These are phyloP conservation scores for Numenius arquata DNA, from an alignment of 2,113 vertebrate genomes.

Conservation along the genomic window DNA sequence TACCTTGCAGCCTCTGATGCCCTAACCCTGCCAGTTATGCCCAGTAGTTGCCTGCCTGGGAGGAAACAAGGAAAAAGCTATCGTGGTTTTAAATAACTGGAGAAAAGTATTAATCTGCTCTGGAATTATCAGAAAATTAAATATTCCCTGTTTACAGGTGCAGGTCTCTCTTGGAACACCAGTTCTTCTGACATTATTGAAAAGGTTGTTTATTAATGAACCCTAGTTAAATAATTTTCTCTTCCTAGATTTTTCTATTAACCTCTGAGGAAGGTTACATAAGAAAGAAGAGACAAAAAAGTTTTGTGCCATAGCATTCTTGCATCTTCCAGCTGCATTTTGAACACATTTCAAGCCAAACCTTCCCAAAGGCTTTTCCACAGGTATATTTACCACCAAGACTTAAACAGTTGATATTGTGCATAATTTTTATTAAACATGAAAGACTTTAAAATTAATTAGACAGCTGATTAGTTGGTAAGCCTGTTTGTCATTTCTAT, in stretches of 20 bases:
- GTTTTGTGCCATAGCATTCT: background rate
- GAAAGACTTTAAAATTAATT: conserved; percentile 53
- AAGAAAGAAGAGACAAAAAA: background rate
- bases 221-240: background rate
- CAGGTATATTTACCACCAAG: background rate
- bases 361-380: background rate
- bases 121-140: background rate
- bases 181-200: background rate
- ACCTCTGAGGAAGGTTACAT: background rate
- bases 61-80: background rate
- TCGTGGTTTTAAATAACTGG: background rate
- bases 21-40: background rate
- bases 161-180: background rate
- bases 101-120: background rate
- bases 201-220: background rate
- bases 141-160: background rate
- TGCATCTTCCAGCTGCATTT: background rate
- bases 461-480: conserved; percentile 25
- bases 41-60: background rate
- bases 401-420: background rate
- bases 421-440: conserved; percentile 47
- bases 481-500: conserved; percentile 47
- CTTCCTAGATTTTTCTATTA: background rate
- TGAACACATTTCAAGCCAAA: background rate
- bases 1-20: background rate